These are phyloP conservation scores for Lacanobia oleracea DNA, from an alignment of 2,888 invertebrate genomes.

Conservation along the genomic window DNA sequence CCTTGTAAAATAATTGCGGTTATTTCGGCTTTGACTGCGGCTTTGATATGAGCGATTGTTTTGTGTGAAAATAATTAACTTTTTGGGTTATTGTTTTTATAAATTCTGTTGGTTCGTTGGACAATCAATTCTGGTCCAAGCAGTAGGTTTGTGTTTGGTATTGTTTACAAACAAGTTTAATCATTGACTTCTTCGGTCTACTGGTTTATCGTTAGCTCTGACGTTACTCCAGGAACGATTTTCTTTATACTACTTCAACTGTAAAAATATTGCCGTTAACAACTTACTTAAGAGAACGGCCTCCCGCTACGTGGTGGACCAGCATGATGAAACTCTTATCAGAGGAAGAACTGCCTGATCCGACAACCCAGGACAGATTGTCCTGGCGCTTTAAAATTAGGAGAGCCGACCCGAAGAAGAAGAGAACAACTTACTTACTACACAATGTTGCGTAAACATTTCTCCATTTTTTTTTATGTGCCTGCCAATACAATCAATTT, in stretches of 20 bases:
- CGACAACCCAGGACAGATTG: too few relatives aligned
- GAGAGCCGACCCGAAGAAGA: too few relatives aligned
- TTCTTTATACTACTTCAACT: not conserved
- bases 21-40: slow-evolving; percentile 42
- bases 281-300: too few relatives aligned
- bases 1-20: slow-evolving; percentile 67
- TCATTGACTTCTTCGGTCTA: not conserved
- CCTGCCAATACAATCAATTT: not conserved
- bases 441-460: not conserved
- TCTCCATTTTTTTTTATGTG: not conserved
- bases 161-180: not conserved
- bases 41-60: slow-evolving; percentile 28
- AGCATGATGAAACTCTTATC: too few relatives aligned
- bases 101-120: not conserved
- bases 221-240: not conserved
- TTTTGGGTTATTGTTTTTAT: not conserved
- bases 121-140: not conserved
- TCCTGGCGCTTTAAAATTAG: too few relatives aligned
- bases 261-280: not conserved
- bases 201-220: not conserved
- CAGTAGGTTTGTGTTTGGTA: too few relatives aligned
- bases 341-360: too few relatives aligned
- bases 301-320: too few relatives aligned
- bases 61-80: slow-evolving; percentile 1
- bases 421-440: not conserved